These are phyloP conservation scores for Synergus laeviventris DNA, from an alignment of 2,888 invertebrate genomes.

Conservation along the genomic window DNA sequence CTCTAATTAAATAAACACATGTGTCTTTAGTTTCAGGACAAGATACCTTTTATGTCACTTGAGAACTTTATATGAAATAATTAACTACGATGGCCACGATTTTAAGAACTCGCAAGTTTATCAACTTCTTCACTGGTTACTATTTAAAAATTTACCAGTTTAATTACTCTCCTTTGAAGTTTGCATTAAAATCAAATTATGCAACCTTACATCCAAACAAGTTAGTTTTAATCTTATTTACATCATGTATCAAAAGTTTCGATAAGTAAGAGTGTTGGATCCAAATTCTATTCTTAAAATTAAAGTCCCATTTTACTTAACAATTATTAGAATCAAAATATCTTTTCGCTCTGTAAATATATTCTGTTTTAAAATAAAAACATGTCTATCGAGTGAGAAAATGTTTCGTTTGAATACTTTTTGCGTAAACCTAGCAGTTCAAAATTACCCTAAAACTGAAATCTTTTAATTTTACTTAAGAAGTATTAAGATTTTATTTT, in stretches of 20 bases:
- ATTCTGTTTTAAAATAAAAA: no score
- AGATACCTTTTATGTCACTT: background rate
- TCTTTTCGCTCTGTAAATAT: no score
- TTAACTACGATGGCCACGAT: constrained; percentile 11
- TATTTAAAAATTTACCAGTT: background rate
- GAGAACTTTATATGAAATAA: constrained; percentile 9
- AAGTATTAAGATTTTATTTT: no score
- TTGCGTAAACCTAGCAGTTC: no score
- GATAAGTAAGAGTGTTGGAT: background rate
- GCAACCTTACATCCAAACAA: background rate
- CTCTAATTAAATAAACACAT: background rate
- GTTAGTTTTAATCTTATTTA: constrained; percentile 1
- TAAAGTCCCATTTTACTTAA: no score
- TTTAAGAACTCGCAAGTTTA: constrained; percentile 20
- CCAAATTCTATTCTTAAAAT: no score
- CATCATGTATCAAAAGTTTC: background rate
- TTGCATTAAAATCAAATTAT: constrained; percentile 3
- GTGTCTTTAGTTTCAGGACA: background rate
- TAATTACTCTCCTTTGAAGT: background rate
- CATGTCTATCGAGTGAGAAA: no score
- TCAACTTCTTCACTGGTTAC: constrained; percentile 7
- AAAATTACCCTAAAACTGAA: no score
- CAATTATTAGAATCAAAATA: no score
- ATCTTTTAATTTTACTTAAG: no score
- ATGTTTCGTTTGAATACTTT: no score